A percentile compares a stretch with the other conserved stretches of the same genome.
Conservation (phyloP, 2,113 vertebrate species). For the Tachycineta bicolor region DNA sequence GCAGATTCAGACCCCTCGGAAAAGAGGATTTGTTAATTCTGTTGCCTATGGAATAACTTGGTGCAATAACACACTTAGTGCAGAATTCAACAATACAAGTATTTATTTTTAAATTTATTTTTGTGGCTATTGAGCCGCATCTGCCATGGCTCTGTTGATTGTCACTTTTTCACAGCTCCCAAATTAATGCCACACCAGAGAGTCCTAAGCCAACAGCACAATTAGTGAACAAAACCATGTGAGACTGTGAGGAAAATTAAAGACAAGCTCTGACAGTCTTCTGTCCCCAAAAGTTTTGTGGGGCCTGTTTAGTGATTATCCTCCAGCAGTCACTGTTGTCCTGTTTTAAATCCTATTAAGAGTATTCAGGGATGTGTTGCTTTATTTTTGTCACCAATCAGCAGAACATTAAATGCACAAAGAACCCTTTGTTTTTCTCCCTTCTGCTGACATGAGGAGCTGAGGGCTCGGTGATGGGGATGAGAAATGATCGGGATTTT, state of each 20-base stretch:
- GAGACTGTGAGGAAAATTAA: neutral
- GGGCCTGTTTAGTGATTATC: neutral
- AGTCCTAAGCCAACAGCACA: neutral
- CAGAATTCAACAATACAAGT: neutral
- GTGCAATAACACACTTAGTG: neutral
- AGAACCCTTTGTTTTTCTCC: neutral
- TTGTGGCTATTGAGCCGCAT: neutral
- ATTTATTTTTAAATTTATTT: neutral
- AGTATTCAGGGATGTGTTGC: neutral
- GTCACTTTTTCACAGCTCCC: neutral
- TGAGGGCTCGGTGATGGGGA: rapidly evolving
- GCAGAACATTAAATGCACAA: neutral
- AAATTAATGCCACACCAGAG: neutral
- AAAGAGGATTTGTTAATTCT: neutral
- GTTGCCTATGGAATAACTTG: neutral
- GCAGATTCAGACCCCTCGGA: neutral
- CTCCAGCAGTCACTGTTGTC: neutral
- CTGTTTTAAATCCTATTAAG: constrained; percentile 8
- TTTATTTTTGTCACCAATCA: neutral
- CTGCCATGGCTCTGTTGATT: neutral
- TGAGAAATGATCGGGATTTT: neutral
- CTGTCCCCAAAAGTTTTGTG: neutral
- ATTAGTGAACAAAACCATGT: neutral
- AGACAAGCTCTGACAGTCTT: neutral
- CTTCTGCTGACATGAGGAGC: neutral